phyloP scores from a whole-genome alignment of 1,140 invertebrate species.

The Notospermus geniculatus region DNA sequence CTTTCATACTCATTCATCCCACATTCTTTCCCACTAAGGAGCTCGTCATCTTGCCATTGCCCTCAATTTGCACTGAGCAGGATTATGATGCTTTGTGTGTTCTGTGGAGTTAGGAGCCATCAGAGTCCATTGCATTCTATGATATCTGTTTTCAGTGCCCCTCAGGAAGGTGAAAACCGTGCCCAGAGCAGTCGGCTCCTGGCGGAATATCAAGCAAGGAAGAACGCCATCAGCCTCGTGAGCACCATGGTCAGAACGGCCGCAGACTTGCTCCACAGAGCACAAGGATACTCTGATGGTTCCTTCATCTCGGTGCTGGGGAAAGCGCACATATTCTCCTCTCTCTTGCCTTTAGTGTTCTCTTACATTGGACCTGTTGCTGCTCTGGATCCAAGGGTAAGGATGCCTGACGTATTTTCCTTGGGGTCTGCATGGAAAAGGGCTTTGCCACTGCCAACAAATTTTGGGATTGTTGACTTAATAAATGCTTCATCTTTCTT shows the following conservation, averaged over 20 bases:
- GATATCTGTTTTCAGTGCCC: conserved; percentile 60
- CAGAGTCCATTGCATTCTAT: no score
- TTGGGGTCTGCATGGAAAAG: neutral
- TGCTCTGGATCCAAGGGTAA: conserved; percentile 76
- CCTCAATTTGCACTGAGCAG: no score
- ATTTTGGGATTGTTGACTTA: neutral
- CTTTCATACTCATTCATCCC: no score
- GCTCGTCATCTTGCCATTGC: neutral
- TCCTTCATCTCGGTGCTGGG: conserved; percentile 26
- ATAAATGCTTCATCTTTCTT: conserved; percentile 31
- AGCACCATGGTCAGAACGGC: conserved; percentile 70
- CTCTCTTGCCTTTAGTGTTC: conserved; percentile 74
- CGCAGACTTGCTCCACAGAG: conserved; percentile 70
- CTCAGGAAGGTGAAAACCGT: conserved; percentile 65
- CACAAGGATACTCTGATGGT: conserved; percentile 52
- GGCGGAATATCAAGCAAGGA: conserved; percentile 70
- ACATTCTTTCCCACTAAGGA: conserved; percentile 14
- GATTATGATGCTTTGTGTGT: no score
- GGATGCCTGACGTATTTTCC: conserved; percentile 19
- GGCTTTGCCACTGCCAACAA: neutral
- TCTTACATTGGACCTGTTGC: conserved; percentile 79
- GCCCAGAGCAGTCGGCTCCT: conserved; percentile 65
- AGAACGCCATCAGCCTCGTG: conserved; percentile 70
- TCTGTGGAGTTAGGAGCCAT: no score
- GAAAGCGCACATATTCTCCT: conserved; percentile 65